A percentile compares a stretch with the other conserved stretches of the same genome.
phyloP scores from a whole-genome alignment of 2,888 invertebrate species.

The Dilophus febrilis region DNA sequence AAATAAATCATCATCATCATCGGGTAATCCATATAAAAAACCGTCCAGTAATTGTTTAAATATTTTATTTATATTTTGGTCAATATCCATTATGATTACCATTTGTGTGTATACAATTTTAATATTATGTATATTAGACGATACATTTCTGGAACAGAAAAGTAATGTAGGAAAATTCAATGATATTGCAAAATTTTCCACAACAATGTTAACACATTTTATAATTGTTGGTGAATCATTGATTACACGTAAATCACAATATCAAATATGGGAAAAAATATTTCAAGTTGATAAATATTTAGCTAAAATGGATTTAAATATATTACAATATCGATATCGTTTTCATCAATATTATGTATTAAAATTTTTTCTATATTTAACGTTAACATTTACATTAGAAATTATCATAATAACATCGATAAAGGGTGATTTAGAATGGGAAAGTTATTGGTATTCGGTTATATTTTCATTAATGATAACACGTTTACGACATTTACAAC shows the following conservation, averaged over 20 bases:
- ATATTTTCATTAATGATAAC: slow-evolving; percentile 5
- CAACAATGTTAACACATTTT: slow-evolving; percentile 7
- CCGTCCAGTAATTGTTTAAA: background rate
- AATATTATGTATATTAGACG: background rate
- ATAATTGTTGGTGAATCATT: slow-evolving; percentile 8
- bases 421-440: slow-evolving; percentile 2
- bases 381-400: slow-evolving; percentile 4
- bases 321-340: background rate
- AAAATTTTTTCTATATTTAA: slow-evolving; percentile 6
- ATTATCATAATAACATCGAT: slow-evolving; percentile 4
- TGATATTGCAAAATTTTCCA: slow-evolving; percentile 9
- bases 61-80: slow-evolving; percentile 4
- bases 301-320: slow-evolving; percentile 3
- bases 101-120: slow-evolving; percentile 1
- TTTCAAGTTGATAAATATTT: slow-evolving; percentile 3
- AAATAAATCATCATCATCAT: too few relatives aligned
- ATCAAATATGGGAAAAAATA: slow-evolving; percentile 8
- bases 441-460: slow-evolving; percentile 5
- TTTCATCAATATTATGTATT: slow-evolving; percentile 5
- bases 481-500: slow-evolving; percentile 8
- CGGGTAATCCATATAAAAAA: too few relatives aligned
- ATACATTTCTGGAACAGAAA: background rate
- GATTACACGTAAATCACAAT: slow-evolving; percentile 4
- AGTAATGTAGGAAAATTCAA: slow-evolving; percentile 2
- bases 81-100: slow-evolving; percentile 2